A percentile compares a stretch with the other conserved stretches of the same genome.
Conservation (phyloP, 2,797 vertebrate species). For the Pseudochirops cupreus region DNA sequence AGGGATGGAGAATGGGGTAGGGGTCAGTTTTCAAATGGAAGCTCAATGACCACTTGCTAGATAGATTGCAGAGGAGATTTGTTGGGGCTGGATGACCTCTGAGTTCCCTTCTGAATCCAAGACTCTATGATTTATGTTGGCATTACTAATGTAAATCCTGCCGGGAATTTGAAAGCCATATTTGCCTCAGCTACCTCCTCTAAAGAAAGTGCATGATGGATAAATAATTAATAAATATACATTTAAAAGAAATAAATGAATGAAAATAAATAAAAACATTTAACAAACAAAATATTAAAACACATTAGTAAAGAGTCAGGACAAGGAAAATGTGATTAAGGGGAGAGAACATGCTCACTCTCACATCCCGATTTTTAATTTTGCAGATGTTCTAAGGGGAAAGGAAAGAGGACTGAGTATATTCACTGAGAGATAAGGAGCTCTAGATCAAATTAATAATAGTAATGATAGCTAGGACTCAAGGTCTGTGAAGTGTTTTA, state of each 20-base stretch:
- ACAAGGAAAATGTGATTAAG: slow-evolving; percentile 45
- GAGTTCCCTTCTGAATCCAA: background rate
- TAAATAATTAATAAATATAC: background rate
- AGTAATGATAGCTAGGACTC: background rate
- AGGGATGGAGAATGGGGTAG: background rate
- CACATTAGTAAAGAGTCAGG: slow-evolving; percentile 18
- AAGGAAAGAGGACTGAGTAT: background rate
- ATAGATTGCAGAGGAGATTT: background rate
- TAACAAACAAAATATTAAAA: slow-evolving; percentile 3
- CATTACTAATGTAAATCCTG: slow-evolving; percentile 37
- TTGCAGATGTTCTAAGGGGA: background rate
- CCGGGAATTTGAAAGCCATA: slow-evolving; percentile 17
- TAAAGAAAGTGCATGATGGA: slow-evolving; percentile 5
- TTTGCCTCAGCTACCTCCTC: slow-evolving; percentile 24
- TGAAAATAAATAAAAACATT: background rate
- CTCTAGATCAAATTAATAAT: background rate
- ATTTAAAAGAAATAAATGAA: too few relatives aligned
- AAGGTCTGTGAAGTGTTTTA: background rate
- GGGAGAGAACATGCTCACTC: slow-evolving; percentile 11
- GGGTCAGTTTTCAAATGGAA: background rate
- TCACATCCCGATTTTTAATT: background rate
- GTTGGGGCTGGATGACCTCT: background rate
- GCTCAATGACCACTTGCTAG: background rate
- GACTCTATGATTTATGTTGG: background rate
- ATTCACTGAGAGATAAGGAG: background rate